Evolutionary conservation across 1,140 invertebrate species (phyloP).

Genomic region (Drosophila persimilis): DNA sequence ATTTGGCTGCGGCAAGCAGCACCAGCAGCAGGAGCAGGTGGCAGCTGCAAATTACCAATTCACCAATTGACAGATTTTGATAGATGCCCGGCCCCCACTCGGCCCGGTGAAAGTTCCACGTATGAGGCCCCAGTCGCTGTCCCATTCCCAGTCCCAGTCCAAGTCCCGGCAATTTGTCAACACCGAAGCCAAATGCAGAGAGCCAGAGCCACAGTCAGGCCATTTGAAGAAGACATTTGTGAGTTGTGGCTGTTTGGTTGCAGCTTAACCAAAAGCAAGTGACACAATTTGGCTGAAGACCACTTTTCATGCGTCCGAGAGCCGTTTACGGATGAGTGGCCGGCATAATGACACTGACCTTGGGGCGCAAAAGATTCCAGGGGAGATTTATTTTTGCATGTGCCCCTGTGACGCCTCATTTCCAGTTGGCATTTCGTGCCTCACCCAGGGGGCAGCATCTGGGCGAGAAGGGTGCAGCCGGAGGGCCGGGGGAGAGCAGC

Average conservation of each 20-base stretch:
- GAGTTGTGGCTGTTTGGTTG: conserved; percentile 23
- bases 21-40: conserved; percentile 21
- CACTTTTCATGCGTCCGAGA: conserved; percentile 65
- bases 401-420: conserved; percentile 69
- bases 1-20: conserved; percentile 17
- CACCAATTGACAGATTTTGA: conserved; percentile 76
- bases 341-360: conserved; percentile 60
- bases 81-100: conserved; percentile 51
- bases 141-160: conserved; percentile 9
- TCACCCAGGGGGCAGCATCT: conserved; percentile 1
- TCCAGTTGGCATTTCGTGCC: conserved; percentile 73
- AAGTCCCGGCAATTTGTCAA: conserved; percentile 72
- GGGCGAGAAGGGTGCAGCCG: background rate
- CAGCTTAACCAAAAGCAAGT: conserved; percentile 67
- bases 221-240: conserved; percentile 71
- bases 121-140: conserved; percentile 18
- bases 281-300: conserved; percentile 70
- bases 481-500: too few relatives aligned
- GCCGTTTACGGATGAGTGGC: conserved; percentile 20
- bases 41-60: conserved; percentile 53
- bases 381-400: conserved; percentile 37
- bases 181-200: conserved; percentile 34
- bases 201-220: background rate
- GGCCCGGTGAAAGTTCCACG: conserved; percentile 56
- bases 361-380: conserved; percentile 40